Evolutionary conservation across 2,888 invertebrate species (phyloP), one percentile per base, ranked within the genome.

Genomic region (Glyphotaelius pellucidus): DNA sequence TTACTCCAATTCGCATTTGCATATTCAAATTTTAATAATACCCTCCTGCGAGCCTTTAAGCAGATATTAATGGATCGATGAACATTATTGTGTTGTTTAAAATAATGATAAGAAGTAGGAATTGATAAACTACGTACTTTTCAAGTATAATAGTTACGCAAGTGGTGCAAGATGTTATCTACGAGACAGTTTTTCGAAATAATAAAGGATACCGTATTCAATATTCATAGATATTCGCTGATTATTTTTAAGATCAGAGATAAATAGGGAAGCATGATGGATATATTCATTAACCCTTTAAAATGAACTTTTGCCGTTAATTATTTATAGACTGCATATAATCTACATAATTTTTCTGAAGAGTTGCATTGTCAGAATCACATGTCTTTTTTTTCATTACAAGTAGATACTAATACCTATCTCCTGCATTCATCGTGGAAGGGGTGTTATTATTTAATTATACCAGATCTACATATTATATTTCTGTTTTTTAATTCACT

Each of bases 1-100:
- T 67, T n/a, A n/a, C 25, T 67, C 25, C 67, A 67, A 7, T 67
- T 67, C 67, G 9, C n/a, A 67, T 67, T 67, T 67, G 67, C 67
- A 67, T 67, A 67, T 67, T 67, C 67, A 67, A 67, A 67, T 67
- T 67, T 67, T 67, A n/a, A 67, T 67, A 67, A 67, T n/a, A 67
- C 67, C 67, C 67, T 67, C 67, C 67, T 67, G 67, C 25, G 25
- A 67, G 67, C 67, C 67, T 67, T 67, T 67, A 67, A 67, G 67
- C 67, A 67, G 67, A 67, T 67, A 67, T 67, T 67, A 67, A 67
- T 67, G 67, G 67, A 9, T 67, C 67, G 67, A 67, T 67, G n/a
- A 67, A 67, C 67, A 67, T 25, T 67, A 25, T 67, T 25, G 67
- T 67, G 67, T 67, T n/a, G 25, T 67, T 67, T 47, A 25, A 25